phyloP scores from a whole-genome alignment of 2,113 vertebrate genomes.

The Phyllopteryx taeniolatus region DNA sequence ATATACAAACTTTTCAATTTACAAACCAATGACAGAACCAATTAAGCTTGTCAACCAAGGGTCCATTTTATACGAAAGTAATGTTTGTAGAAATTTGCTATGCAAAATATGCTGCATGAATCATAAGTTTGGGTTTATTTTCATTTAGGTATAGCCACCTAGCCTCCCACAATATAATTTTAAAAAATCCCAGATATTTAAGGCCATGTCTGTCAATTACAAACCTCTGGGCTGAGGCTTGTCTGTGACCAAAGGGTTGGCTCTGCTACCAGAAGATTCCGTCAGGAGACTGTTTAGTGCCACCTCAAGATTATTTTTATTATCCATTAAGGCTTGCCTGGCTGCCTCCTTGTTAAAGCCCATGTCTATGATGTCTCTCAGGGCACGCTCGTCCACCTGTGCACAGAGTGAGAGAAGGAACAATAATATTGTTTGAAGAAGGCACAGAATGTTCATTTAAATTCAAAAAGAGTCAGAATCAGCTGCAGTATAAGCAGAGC shows the following conservation, averaged over 20 bases:
- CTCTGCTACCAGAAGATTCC: conserved; percentile 78
- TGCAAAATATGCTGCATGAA: too few species aligned
- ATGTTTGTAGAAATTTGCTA: too few species aligned
- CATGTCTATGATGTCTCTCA: conserved; percentile 97
- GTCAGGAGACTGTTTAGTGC: conserved; percentile 90
- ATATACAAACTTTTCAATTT: too few species aligned
- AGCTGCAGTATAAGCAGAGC: too few species aligned
- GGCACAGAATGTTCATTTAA: neutral
- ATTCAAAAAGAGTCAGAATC: neutral
- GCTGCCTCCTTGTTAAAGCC: conserved; percentile 93
- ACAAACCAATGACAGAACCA: too few species aligned
- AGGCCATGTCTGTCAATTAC: neutral
- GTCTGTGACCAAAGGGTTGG: conserved; percentile 53
- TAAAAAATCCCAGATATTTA: neutral
- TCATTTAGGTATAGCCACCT: neutral
- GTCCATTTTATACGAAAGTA: too few species aligned
- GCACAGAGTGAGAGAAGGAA: neutral
- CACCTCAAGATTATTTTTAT: conserved; percentile 91
- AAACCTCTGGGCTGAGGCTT: conserved; percentile 61
- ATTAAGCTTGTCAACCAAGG: too few species aligned
- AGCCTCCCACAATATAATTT: neutral
- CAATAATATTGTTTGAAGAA: neutral
- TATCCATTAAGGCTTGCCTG: conserved; percentile 92
- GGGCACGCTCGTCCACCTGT: conserved; percentile 92
- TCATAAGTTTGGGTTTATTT: too few species aligned